Percentiles rank a stretch among this genome's conserved stretches.
These are phyloP conservation scores for Orbicella faveolata DNA, from an alignment of 64 coral and sea anemone species.

Conservation along the genomic window DNA sequence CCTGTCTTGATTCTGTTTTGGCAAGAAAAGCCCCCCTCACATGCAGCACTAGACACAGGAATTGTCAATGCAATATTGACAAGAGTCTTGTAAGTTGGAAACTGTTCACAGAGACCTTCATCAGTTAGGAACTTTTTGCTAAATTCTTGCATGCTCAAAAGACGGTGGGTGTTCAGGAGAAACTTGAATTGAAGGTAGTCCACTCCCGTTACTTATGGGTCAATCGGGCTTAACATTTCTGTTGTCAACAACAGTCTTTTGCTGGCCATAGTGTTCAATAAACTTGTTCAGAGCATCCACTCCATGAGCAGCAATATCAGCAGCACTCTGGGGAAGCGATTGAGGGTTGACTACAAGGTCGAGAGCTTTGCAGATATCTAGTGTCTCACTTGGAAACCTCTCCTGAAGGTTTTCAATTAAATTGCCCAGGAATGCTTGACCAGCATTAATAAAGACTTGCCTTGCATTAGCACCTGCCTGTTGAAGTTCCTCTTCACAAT, in stretches of 20 bases:
- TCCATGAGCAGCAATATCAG: constrained; percentile 9
- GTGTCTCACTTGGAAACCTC: constrained; percentile 11
- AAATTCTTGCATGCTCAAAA: constrained; percentile 46
- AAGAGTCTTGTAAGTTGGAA: not conserved
- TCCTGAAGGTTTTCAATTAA: constrained; percentile 20
- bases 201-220: constrained; percentile 43
- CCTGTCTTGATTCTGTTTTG: not conserved
- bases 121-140: constrained; percentile 29
- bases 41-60: constrained; percentile 36
- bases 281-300: constrained; percentile 7
- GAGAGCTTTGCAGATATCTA: constrained; percentile 19
- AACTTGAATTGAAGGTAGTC: constrained; percentile 53
- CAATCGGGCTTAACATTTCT: constrained; percentile 39
- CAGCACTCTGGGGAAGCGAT: constrained; percentile 1
- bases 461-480: not conserved
- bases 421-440: not conserved
- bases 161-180: constrained; percentile 37
- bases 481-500: constrained; percentile 17
- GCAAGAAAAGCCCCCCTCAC: constrained; percentile 62
- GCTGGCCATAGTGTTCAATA: constrained; percentile 19
- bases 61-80: constrained; percentile 34
- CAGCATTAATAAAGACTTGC: too few species aligned
- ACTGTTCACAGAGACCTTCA: not conserved
- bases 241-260: constrained; percentile 29
- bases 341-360: constrained; percentile 28